Percentiles rank a stretch among this genome's conserved stretches.
Conservation (phyloP, 2,113 vertebrate genomes). For the Candoia aspera region DNA sequence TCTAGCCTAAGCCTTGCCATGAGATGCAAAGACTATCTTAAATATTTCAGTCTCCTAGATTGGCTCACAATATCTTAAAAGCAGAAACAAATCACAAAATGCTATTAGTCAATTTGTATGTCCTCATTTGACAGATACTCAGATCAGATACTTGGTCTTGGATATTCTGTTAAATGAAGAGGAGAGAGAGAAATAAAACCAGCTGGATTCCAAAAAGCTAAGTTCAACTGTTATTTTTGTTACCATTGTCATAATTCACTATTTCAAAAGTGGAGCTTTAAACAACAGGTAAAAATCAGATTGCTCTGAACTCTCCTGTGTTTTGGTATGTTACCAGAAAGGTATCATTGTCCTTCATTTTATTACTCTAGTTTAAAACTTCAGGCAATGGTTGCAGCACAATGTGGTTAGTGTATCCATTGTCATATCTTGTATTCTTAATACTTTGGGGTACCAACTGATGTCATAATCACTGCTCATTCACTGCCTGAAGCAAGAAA, state of each 20-base stretch:
- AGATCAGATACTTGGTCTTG: not conserved
- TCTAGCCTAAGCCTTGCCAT: not conserved
- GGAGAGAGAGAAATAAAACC: not conserved
- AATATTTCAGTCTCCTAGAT: not conserved
- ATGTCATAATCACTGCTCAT: not conserved
- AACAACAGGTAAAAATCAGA: not conserved
- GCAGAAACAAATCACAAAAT: not conserved
- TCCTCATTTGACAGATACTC: not conserved
- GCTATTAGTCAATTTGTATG: not conserved
- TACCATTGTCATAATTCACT: not conserved
- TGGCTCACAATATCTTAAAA: not conserved
- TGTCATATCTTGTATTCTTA: conserved; percentile 5
- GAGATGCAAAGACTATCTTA: not conserved
- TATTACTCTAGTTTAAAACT: not conserved
- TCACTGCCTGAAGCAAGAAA: conserved; percentile 22
- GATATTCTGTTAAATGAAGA: not conserved
- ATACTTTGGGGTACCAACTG: conserved; percentile 9
- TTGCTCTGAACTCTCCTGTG: not conserved
- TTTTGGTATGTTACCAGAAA: not conserved
- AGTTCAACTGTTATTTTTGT: not conserved
- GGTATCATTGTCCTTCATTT: not conserved
- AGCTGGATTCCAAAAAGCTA: accelerated
- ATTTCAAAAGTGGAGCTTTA: not conserved
- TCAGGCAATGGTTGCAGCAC: not conserved
- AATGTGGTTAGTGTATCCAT: not conserved